A percentile compares a stretch with the other conserved stretches of the same genome.
Evolutionary conservation across 1,140 invertebrate species (phyloP).

Genomic region (Protaetia brevitarsis): DNA sequence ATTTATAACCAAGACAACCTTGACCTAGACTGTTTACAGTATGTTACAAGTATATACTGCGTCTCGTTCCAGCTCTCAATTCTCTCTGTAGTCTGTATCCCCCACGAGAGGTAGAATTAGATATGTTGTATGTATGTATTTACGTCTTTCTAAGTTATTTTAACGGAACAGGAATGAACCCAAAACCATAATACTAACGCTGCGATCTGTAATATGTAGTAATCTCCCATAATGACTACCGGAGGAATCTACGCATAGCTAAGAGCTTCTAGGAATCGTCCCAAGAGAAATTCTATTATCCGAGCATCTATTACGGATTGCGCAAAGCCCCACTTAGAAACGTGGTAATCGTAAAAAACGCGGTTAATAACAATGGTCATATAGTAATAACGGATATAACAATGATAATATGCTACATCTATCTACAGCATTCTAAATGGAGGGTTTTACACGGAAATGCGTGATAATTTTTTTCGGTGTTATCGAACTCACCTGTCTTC

Average conservation of each 20-base stretch:
- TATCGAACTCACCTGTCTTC: constrained; percentile 68
- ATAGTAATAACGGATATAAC: too few species aligned
- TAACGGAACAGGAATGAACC: too few species aligned
- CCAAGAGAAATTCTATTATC: neutral
- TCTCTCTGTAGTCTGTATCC: neutral
- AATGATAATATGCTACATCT: too few species aligned
- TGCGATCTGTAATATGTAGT: neutral
- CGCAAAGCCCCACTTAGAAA: neutral
- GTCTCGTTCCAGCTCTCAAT: neutral
- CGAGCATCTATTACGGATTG: neutral
- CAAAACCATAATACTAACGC: neutral
- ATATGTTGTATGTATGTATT: too few species aligned
- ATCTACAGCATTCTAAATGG: too few species aligned
- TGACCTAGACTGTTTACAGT: neutral
- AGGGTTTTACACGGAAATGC: too few species aligned
- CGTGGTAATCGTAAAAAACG: neutral
- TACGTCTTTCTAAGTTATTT: too few species aligned
- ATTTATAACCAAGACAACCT: too few species aligned
- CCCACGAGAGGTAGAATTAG: neutral
- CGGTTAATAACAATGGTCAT: neutral
- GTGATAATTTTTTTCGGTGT: neutral
- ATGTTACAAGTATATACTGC: neutral
- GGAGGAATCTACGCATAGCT: neutral
- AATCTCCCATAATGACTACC: neutral
- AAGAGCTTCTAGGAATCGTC: neutral